Conservation (phyloP, 2,113 vertebrate species). For the Rhea pennata region DNA sequence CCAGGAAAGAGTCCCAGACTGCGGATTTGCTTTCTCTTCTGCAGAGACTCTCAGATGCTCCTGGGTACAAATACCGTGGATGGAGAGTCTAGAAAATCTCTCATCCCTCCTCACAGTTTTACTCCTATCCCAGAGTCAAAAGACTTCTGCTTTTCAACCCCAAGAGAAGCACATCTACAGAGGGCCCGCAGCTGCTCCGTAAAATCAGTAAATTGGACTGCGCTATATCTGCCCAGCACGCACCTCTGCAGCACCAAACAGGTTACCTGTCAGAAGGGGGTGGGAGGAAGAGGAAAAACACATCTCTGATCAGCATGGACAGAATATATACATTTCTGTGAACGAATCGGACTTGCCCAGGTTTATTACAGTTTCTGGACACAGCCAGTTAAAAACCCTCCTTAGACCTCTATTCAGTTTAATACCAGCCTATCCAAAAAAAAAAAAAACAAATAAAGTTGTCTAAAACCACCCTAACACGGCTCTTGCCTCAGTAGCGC, state of each 20-base stretch:
- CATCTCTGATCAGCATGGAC: background rate
- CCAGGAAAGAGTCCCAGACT: background rate
- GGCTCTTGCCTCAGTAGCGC: background rate
- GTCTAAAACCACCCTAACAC: background rate
- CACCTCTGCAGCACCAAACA: background rate
- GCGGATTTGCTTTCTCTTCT: background rate
- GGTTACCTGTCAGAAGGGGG: background rate
- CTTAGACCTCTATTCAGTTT: background rate
- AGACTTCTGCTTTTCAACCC: background rate
- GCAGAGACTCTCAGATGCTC: background rate
- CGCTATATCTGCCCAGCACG: background rate
- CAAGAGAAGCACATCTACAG: rapidly evolving
- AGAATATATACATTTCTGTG: rapidly evolving
- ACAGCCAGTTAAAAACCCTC: rapidly evolving
- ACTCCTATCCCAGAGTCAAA: background rate
- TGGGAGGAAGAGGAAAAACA: background rate
- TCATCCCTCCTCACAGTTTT: background rate
- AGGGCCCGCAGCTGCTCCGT: background rate
- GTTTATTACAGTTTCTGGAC: background rate
- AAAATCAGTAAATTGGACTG: background rate
- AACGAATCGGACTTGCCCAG: background rate
- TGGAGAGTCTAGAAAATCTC: background rate
- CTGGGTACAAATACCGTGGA: rapidly evolving
- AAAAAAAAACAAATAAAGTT: background rate
- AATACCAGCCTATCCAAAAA: background rate